Evolutionary conservation across 2,888 invertebrate species (phyloP).

Genomic region (Drosophila infuscata): DNA sequence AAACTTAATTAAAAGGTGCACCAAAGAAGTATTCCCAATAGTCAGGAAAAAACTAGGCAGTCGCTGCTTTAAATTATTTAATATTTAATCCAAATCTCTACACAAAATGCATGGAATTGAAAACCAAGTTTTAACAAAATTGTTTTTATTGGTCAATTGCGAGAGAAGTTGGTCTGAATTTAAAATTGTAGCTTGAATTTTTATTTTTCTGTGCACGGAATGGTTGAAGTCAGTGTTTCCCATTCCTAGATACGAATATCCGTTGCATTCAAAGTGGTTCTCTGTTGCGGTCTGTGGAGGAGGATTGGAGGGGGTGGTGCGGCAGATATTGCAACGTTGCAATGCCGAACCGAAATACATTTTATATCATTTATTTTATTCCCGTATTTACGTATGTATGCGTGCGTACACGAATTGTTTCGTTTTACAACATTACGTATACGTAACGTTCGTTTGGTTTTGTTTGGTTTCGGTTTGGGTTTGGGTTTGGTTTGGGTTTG

Average conservation of each 20-base stretch:
- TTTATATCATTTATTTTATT: conserved; percentile 69
- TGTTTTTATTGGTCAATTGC: background rate
- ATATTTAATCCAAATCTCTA: background rate
- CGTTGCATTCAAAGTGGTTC: conserved; percentile 64
- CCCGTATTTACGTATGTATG: conserved; percentile 9
- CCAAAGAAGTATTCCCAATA: background rate
- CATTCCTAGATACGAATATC: conserved; percentile 26
- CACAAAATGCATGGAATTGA: background rate
- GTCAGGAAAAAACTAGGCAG: background rate
- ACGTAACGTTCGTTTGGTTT: conserved; percentile 55
- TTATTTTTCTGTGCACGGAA: conserved; percentile 2
- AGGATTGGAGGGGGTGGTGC: conserved; percentile 2
- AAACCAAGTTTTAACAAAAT: background rate
- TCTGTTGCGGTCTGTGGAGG: conserved; percentile 4
- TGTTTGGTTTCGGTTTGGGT: conserved; percentile 34
- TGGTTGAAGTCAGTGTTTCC: conserved; percentile 35
- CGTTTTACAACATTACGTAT: conserved; percentile 64
- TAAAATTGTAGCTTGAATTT: background rate
- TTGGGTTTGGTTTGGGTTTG: conserved; percentile 22
- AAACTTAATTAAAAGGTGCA: background rate
- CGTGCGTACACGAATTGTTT: conserved; percentile 56
- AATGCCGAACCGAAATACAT: conserved; percentile 58
- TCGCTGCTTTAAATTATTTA: background rate
- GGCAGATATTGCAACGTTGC: conserved; percentile 58
- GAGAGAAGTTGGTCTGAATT: background rate